Evolutionary conservation across 1,140 invertebrate species (phyloP), one percentile per base, ranked within the genome.

Genomic region (Drosophila repletoides): DNA sequence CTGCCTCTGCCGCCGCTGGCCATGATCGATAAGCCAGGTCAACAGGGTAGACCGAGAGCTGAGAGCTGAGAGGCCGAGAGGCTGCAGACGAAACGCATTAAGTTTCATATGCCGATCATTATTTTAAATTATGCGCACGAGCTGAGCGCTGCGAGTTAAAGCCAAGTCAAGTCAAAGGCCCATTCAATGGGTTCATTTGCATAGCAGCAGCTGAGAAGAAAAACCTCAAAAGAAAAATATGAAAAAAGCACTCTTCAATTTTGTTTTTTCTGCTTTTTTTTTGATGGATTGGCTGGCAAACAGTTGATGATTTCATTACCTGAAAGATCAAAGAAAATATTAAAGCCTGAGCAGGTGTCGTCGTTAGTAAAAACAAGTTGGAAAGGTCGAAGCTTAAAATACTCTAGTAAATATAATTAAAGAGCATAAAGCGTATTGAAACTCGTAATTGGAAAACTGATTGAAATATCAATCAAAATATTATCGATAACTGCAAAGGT

Each of bases 101-200:
- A 84, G 71, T 60, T 60, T 51, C 63, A 66, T 66, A 86, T 79
- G 80, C 67, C 80, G 53, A 72, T 86, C 80, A 84, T 84, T 84
- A 84, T 86, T 86, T 84, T 86, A 84, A 84, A 84, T 84, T 84
- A 84, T 84, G 80, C 80, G 72, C 80, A 86, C 79, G 80, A 75
- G 80, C 80, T n/a, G 75, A 72, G 60, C 65, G 45, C 51, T 55
- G 24, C 2, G 4, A 31, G 28, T 45, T 52, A 36, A 17, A 36
- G 52, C 36, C 43, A 12, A 60, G 73, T 74, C 55, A 83, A 79
- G 80, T 83, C 70, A 73, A 77, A 86, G 53, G 69, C 34, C 22
- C 72, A 71, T 66, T 67, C 49, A 65, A 70, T 69, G 70, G 59
- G 34, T 66, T 86, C 80, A 83, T 83, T 83, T 83, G 80, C 80